Conservation (phyloP, 2,888 invertebrate genomes). For the Lasioglossum zephyrum region DNA sequence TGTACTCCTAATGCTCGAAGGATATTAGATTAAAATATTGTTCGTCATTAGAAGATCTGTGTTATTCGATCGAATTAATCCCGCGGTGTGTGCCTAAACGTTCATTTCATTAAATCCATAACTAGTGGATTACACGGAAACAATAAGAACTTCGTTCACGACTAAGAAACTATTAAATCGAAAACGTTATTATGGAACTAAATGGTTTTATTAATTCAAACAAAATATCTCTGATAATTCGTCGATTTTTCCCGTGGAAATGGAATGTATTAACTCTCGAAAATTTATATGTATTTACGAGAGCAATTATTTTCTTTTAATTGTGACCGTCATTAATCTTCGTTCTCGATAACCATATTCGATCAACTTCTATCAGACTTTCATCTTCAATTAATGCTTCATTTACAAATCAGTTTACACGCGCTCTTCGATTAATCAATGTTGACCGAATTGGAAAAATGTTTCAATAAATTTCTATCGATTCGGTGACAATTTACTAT, state of each 20-base stretch:
- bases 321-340: background rate
- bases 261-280: background rate
- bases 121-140: background rate
- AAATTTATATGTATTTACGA: background rate
- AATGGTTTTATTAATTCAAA: background rate
- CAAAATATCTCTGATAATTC: background rate
- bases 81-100: too few relatives aligned
- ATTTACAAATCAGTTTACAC: background rate
- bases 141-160: background rate
- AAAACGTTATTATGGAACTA: background rate
- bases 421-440: background rate
- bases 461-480: conserved; percentile 26
- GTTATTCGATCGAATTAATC: background rate
- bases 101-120: background rate
- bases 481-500: conserved; percentile 35
- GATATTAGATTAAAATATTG: background rate
- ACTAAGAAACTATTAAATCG: background rate
- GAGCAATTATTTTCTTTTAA: background rate
- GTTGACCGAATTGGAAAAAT: background rate
- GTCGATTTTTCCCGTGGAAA: background rate
- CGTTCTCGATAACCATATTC: background rate
- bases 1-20: background rate
- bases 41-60: background rate
- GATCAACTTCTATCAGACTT: background rate
- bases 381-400: background rate